Evolutionary conservation across 2,888 invertebrate genomes (phyloP).

Genomic region (Sinelater perroti): DNA sequence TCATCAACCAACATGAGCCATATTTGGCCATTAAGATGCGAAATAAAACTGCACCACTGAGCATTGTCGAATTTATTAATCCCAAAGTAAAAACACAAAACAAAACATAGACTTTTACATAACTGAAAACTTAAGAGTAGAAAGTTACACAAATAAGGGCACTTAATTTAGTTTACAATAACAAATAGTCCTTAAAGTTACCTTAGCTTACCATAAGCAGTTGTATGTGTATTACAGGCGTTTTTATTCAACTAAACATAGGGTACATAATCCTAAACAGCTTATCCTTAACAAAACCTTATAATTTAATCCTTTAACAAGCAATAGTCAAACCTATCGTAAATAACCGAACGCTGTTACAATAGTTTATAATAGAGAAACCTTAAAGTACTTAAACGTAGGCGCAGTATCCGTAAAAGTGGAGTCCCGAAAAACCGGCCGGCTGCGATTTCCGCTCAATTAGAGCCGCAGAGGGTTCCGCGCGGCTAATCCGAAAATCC

Average conservation of each 20-base stretch:
- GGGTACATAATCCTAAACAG: slow-evolving; percentile 11
- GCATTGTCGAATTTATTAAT: slow-evolving; percentile 30
- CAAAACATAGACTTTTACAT: slow-evolving; percentile 24
- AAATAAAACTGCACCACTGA: background rate
- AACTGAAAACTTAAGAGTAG: slow-evolving; percentile 26
- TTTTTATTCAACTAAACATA: slow-evolving; percentile 31
- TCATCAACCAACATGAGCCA: no score
- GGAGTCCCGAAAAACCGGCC: no score
- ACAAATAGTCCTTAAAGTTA: slow-evolving; percentile 21
- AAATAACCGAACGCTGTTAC: no score
- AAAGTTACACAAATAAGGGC: slow-evolving; percentile 33
- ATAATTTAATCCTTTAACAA: no score
- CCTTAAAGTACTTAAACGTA: no score
- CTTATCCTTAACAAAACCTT: slow-evolving; percentile 15
- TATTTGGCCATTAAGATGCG: no score
- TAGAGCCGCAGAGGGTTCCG: no score
- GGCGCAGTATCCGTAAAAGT: no score
- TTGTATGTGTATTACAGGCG: slow-evolving; percentile 57
- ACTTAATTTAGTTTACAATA: slow-evolving; percentile 39
- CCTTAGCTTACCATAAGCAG: slow-evolving; percentile 49
- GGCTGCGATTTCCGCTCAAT: no score
- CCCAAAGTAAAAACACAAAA: slow-evolving; percentile 24
- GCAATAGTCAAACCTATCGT: no score
- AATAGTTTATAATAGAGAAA: no score
- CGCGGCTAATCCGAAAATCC: slow-evolving; percentile 26